Base-by-base conservation (phyloP, 64 coral and sea anemone genomes). In the Astreopora myriophthalma region DNA sequence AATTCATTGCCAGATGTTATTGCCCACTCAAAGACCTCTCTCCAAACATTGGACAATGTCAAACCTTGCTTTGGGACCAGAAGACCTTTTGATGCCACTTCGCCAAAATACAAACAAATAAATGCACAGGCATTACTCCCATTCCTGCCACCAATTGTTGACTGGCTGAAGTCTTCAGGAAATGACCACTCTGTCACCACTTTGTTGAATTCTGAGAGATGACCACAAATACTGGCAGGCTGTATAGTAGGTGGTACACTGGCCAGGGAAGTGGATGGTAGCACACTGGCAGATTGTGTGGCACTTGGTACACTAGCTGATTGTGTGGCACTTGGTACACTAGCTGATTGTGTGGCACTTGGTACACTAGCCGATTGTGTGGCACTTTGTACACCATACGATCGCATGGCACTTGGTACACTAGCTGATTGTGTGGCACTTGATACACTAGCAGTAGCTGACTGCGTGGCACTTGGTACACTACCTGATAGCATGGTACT, bases 131-230 rank as follows among this genome's bases (percentile, higher is more conserved):
- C 71, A 34, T 74, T 74, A 34, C 71, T 74, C 29, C 71, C 71
- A 74, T 74, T 74, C 31, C 71, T 74, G 4, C 37, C 32, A 79
- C 64, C 30, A 11, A 89, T 30, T 6, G 87, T 89, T 10, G 87
- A 89, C 39, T 89, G 73, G 19, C 71, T 74, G 34, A 74, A 74
- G 20, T 40, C 35, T n/a, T 74, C 71, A n/a, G 35, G 71, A 40
- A 74, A 74, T 19, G 71, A 74, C 71, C 71, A 74, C 30, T 74
- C 71, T 40, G 16, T 74, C 20, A 74, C 19, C 17, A 39, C 14
- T 22, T 20, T 74, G 30, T 14, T 22, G 34, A 40, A 23, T 40
- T 30, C 23, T 69, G 66, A 69, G 6, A 69, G 28, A 69, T 3
- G 12, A 69, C 66, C 66, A 69, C 20, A 8, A 23, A 66, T 25